A percentile compares a stretch with the other conserved stretches of the same genome.
These are phyloP conservation scores for Orbicella faveolata DNA, from an alignment of 64 coral and sea anemone species.

Conservation along the genomic window DNA sequence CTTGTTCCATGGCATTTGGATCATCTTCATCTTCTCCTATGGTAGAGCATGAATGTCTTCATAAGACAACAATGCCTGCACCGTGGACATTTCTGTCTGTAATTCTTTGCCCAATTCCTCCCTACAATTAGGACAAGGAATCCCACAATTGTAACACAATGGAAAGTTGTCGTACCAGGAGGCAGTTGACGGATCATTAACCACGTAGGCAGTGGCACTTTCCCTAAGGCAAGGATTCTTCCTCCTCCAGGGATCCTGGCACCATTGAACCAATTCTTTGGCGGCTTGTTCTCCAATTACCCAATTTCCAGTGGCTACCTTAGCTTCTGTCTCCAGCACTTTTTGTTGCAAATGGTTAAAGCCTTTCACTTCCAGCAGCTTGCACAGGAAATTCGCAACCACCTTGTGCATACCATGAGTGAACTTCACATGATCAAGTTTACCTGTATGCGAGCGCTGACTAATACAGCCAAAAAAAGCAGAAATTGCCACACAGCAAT, in stretches of 20 bases:
- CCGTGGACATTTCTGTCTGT: not conserved
- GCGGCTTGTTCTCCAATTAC: not conserved
- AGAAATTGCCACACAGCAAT: slow-evolving; percentile 55
- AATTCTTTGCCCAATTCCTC: not conserved
- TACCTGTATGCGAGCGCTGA: too few relatives aligned
- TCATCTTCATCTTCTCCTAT: too few relatives aligned
- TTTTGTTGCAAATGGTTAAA: slow-evolving; percentile 26
- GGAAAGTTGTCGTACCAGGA: slow-evolving; percentile 12
- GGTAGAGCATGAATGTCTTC: not conserved
- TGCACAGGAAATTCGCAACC: slow-evolving; percentile 21
- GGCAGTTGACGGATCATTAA: not conserved
- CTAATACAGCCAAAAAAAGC: not conserved
- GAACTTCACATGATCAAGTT: not conserved
- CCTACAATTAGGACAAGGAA: slow-evolving; percentile 17
- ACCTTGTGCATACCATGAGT: slow-evolving; percentile 15
- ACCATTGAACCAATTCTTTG: slow-evolving; percentile 17
- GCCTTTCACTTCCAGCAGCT: slow-evolving; percentile 23
- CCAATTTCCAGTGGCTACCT: slow-evolving; percentile 23
- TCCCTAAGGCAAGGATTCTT: not conserved
- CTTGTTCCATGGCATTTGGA: too few relatives aligned
- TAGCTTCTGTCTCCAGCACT: not conserved
- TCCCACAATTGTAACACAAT: not conserved
- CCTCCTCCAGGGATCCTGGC: slow-evolving; percentile 51
- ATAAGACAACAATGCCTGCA: not conserved
- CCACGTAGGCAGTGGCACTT: not conserved